A percentile compares a stretch with the other conserved stretches of the same genome.
phyloP scores from a whole-genome alignment of 30 jellyfish, hydroid and myxozoan species.

The Cassiopea xamachana region DNA sequence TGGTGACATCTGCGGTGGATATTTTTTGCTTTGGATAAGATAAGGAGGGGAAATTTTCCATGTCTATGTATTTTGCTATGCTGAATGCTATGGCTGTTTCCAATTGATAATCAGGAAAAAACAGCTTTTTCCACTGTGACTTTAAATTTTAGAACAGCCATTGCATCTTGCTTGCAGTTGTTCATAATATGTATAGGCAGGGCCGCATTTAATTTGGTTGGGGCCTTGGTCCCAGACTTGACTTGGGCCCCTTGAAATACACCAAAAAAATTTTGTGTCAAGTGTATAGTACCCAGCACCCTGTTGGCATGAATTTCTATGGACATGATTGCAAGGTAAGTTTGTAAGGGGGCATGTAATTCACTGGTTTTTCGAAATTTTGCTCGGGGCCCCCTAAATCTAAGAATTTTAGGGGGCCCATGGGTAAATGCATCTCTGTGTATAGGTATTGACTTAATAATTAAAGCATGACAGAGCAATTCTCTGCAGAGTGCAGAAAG shows the following conservation, averaged over 20 bases:
- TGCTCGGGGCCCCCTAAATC: too few species aligned
- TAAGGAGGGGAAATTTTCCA: background rate
- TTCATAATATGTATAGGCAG: background rate
- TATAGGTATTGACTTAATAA: background rate
- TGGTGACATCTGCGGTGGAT: background rate
- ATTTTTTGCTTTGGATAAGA: background rate
- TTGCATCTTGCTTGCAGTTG: background rate
- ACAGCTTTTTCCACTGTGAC: background rate
- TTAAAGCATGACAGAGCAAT: background rate
- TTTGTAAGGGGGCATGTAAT: too few species aligned
- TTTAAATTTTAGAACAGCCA: background rate
- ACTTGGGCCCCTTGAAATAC: too few species aligned
- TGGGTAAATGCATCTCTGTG: too few species aligned
- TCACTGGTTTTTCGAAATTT: too few species aligned
- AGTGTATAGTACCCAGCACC: too few species aligned
- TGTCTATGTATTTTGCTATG: background rate
- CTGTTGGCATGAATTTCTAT: too few species aligned
- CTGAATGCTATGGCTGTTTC: background rate
- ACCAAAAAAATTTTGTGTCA: too few species aligned
- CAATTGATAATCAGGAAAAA: background rate
- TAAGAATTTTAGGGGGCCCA: too few species aligned
- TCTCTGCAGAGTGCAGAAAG: background rate
- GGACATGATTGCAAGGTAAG: too few species aligned
- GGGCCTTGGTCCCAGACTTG: too few species aligned
- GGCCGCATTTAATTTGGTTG: too few species aligned